These are phyloP conservation scores for Siniperca obscura DNA, from an alignment of 2,797 vertebrate genomes.

Conservation along the genomic window DNA sequence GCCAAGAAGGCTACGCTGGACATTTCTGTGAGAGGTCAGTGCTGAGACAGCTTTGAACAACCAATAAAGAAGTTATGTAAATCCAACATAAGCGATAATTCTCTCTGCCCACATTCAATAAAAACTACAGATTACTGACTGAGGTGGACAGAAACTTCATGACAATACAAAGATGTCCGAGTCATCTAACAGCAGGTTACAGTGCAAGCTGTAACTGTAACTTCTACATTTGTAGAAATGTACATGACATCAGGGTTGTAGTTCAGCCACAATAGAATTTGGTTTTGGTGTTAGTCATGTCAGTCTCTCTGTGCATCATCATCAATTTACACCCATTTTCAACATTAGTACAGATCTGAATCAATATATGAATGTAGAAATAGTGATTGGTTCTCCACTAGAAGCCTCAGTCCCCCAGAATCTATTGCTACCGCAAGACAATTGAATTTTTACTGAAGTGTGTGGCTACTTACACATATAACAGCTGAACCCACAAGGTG, in stretches of 20 bases:
- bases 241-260: too few relatives aligned
- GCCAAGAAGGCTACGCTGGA: slow-evolving; percentile 94
- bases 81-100: not conserved
- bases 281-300: too few relatives aligned
- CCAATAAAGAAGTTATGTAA: not conserved
- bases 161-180: not conserved
- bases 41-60: not conserved
- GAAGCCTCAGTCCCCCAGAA: not conserved
- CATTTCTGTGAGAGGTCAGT: slow-evolving; percentile 95
- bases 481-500: not conserved
- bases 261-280: too few relatives aligned
- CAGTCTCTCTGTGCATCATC: too few relatives aligned
- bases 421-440: not conserved
- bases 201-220: not conserved
- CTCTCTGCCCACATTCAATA: not conserved
- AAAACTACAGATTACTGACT: not conserved
- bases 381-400: not conserved
- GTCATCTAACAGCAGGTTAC: not conserved
- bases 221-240: too few relatives aligned
- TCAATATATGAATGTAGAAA: not conserved
- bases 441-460: not conserved
- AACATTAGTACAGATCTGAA: not conserved
- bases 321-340: too few relatives aligned
- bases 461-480: not conserved
- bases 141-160: not conserved